phyloP scores from a whole-genome alignment of 2,113 vertebrate genomes.

The Vulpes lagopus region DNA sequence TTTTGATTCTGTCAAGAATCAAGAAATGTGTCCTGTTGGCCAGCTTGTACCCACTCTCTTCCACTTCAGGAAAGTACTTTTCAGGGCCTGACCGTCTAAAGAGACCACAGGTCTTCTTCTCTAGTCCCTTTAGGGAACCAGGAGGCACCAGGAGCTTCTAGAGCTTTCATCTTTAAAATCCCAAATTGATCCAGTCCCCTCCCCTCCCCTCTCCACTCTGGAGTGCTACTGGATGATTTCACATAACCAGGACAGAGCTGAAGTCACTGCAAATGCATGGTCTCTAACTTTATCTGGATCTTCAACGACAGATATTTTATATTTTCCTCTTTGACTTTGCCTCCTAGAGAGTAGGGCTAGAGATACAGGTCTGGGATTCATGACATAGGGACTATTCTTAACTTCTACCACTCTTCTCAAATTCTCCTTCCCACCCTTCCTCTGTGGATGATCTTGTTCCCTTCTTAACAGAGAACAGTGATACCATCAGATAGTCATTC shows the following conservation, averaged over 20 bases:
- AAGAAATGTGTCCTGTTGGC: background rate
- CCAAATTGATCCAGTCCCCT: background rate
- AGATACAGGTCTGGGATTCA: background rate
- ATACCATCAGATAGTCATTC: background rate
- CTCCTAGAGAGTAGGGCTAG: background rate
- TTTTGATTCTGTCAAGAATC: background rate
- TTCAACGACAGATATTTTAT: constrained; percentile 18
- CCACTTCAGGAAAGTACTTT: background rate
- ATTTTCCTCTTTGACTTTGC: background rate
- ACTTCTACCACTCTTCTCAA: background rate
- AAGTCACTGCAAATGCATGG: background rate
- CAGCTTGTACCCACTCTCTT: background rate
- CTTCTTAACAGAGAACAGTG: background rate
- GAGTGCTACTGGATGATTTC: constrained; percentile 12
- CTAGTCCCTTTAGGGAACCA: background rate
- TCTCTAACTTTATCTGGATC: background rate
- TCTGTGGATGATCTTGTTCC: background rate
- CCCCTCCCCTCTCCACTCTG: background rate
- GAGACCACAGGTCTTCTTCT: background rate
- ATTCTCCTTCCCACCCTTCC: background rate
- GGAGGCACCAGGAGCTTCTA: background rate
- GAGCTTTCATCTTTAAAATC: background rate
- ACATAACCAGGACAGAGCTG: background rate
- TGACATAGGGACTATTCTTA: background rate
- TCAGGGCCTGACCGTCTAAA: background rate